These are phyloP conservation scores for Spilosoma lubricipeda DNA, from an alignment of 2,888 invertebrate genomes.

Conservation along the genomic window DNA sequence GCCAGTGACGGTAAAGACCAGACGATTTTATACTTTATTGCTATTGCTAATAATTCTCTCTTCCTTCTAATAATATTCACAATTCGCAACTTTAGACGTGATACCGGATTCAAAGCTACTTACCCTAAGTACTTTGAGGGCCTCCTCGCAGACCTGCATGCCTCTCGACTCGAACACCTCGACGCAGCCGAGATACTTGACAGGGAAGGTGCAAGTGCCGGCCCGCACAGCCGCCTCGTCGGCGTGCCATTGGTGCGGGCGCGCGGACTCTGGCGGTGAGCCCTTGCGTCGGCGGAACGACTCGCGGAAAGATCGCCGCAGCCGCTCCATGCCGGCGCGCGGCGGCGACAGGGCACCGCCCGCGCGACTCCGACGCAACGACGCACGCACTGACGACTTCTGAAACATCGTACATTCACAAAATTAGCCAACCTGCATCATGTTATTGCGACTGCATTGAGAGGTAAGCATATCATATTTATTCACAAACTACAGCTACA, in stretches of 20 bases:
- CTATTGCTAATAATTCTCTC: background rate
- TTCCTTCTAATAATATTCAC: background rate
- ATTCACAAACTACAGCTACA: too few species aligned
- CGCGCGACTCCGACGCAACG: slow-evolving; percentile 81
- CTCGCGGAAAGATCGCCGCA: slow-evolving; percentile 95
- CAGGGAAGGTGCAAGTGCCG: slow-evolving; percentile 98
- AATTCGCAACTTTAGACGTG: background rate
- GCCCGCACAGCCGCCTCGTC: slow-evolving; percentile 98
- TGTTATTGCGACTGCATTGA: background rate
- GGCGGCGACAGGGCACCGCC: slow-evolving; percentile 82
- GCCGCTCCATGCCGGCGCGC: slow-evolving; percentile 92
- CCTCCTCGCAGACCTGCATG: slow-evolving; percentile 99
- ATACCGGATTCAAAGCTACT: slow-evolving; percentile 64
- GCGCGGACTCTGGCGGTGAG: slow-evolving; percentile 94
- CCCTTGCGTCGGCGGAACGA: slow-evolving; percentile 97
- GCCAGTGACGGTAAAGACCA: background rate
- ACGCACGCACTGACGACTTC: slow-evolving; percentile 83
- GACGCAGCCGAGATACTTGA: slow-evolving; percentile 99
- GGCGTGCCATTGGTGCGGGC: slow-evolving; percentile 99
- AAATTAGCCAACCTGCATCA: background rate
- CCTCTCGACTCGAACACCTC: slow-evolving; percentile 99
- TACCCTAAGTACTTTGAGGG: slow-evolving; percentile 97
- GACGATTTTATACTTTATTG: background rate
- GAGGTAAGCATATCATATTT: background rate
- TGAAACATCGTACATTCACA: slow-evolving; percentile 53